Conservation (phyloP, 1,140 invertebrate species). For the Bombus impatiens region DNA sequence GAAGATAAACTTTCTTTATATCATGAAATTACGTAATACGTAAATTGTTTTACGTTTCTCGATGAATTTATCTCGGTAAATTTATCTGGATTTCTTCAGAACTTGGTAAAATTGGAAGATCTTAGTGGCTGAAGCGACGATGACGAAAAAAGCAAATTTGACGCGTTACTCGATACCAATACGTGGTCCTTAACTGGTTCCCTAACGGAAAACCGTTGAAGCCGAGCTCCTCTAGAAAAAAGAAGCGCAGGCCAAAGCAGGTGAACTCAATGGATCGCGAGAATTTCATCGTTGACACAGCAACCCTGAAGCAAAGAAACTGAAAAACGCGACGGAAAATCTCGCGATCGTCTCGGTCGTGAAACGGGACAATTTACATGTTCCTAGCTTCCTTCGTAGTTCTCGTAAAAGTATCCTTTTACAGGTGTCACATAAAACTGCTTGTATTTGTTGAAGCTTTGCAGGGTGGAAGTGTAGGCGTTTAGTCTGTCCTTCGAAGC, state of each 20-base stretch:
- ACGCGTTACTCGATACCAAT: not conserved
- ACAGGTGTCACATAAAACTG: not conserved
- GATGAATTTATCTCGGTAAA: too few species aligned
- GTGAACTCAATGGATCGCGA: conserved; percentile 25
- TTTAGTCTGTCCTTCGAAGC: conserved; percentile 53
- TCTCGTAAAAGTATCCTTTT: conserved; percentile 26
- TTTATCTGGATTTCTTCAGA: not conserved
- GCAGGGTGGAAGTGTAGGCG: conserved; percentile 48
- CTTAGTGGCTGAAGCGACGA: not conserved
- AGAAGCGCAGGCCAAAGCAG: conserved; percentile 65
- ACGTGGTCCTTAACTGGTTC: not conserved
- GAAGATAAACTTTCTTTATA: too few species aligned
- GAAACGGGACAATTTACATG: not conserved
- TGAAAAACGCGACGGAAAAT: conserved; percentile 8
- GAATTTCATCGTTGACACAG: conserved; percentile 39
- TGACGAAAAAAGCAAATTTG: not conserved
- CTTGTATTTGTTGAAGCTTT: conserved; percentile 52
- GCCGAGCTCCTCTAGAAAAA: conserved; percentile 1
- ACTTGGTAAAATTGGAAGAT: fast-evolving
- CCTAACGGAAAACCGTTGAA: not conserved
- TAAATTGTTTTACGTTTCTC: too few species aligned
- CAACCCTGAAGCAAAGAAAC: conserved; percentile 36
- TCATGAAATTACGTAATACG: too few species aligned
- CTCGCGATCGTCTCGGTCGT: conserved; percentile 32
- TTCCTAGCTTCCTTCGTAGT: conserved; percentile 3